Base-by-base conservation (phyloP, 2,888 invertebrate species). In the Nowickia ferox region DNA sequence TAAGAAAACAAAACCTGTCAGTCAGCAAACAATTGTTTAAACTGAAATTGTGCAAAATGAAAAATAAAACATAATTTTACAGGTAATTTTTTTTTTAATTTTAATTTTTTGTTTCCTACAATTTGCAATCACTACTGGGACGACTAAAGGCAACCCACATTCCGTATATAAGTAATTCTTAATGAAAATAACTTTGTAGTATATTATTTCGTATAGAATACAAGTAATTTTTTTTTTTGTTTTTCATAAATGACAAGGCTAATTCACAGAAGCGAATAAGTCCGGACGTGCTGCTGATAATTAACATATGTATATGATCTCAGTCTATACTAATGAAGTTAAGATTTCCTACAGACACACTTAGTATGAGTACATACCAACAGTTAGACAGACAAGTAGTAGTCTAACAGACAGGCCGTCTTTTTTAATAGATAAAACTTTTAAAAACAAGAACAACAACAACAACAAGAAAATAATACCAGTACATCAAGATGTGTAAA, bases 211-310 rank as follows among this genome's bases (percentile, higher is more conserved):
- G 10, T 63, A 42, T 63, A 19, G 3, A 19, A 44, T 44, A 19
- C 11, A 19, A 13, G 42, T 71, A 55, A 66, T 57, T 63, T 57
- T 42, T 55, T 65, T 44, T 44, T 74, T n/a, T n/a, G n/a, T n/a
- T 74, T 53, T 59, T 48, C 51, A 22, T 11, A 81, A 74, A 63
- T 69, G 53, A 69, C 74, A 79, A 86, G 71, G 78, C 75, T 86
- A 79, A 75, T 75, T 69, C 59, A 77, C 65, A 66, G 57, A 74
- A 82, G 19, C n/a, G 22, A 74, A 82, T 66, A 48, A 72, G 65
- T 46, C 69, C 82, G 75, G 82, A 82, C 78, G 75, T 75, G 78
- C 53, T 75, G 78, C 68, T 82, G 74, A 65, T 86, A 86, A 82
- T 86, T 82, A 86, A 66, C 85, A 82, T 79, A 82, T 65, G 69